A percentile compares a stretch with the other conserved stretches of the same genome.
Evolutionary conservation across 1,140 invertebrate genomes (phyloP).

Genomic region (Lepidotrigona ventralis): DNA sequence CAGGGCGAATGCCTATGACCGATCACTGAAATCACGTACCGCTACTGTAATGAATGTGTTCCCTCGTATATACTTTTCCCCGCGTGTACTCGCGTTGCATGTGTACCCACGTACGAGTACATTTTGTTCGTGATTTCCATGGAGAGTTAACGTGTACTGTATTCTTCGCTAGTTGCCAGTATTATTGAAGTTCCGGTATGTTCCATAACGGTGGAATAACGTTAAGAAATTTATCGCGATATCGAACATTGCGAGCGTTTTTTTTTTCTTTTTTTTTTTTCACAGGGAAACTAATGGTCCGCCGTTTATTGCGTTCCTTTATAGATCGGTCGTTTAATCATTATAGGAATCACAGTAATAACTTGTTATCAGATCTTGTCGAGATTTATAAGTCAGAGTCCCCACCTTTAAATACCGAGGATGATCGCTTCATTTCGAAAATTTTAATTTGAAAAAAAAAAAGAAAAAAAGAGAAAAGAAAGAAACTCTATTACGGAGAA

Average conservation of each 20-base stretch:
- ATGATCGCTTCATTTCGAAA: not conserved
- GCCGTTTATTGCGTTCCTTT: not conserved
- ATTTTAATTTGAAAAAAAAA: not conserved
- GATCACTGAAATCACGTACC: slow-evolving; percentile 37
- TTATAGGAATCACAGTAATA: not conserved
- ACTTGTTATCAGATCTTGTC: not conserved
- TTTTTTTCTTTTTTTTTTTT: not conserved
- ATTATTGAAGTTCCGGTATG: slow-evolving; percentile 36
- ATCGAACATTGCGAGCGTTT: not conserved
- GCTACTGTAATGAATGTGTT: not conserved
- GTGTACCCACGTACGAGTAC: not conserved
- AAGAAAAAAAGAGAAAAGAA: not conserved
- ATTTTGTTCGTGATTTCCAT: slow-evolving; percentile 45
- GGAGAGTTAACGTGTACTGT: slow-evolving; percentile 35
- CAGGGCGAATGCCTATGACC: not conserved
- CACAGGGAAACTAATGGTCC: not conserved
- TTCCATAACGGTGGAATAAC: slow-evolving; percentile 15
- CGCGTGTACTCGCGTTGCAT: not conserved
- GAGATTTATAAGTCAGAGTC: not conserved
- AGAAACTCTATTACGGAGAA: not conserved
- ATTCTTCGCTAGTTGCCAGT: slow-evolving; percentile 17
- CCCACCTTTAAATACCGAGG: not conserved
- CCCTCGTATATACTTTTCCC: slow-evolving; percentile 1
- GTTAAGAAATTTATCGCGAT: slow-evolving; percentile 24
- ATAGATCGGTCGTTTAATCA: not conserved